Evolutionary conservation across 2,888 invertebrate species (phyloP).

Genomic region (Adela reaumurella): DNA sequence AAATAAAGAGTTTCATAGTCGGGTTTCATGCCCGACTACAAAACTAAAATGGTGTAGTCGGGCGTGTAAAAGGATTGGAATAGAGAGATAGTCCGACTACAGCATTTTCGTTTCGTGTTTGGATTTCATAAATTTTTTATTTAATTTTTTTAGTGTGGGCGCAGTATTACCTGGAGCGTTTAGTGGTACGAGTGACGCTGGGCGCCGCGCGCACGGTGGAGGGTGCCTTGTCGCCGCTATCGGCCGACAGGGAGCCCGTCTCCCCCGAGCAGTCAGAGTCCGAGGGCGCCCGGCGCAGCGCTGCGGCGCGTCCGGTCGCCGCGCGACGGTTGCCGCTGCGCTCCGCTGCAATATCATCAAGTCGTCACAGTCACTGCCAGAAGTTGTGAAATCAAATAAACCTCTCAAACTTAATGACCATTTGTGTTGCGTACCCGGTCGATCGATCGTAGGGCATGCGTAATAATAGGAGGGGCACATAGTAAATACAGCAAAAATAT

Average conservation of each 20-base stretch:
- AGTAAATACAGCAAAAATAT: background rate
- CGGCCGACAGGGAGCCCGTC: conserved; percentile 47
- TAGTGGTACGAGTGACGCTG: conserved; percentile 25
- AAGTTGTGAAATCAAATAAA: conserved; percentile 6
- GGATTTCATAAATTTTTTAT: no score
- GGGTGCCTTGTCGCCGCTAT: conserved; percentile 41
- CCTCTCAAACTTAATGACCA: conserved; percentile 4
- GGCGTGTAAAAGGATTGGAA: no score
- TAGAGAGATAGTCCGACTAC: no score
- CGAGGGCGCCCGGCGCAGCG: conserved; percentile 37
- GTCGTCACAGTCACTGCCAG: background rate
- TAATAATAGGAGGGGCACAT: no score
- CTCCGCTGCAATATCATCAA: conserved; percentile 24
- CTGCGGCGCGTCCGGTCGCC: conserved; percentile 41
- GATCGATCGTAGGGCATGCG: no score
- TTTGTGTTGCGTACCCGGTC: background rate
- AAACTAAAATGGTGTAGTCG: no score
- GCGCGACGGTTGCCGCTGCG: no score
- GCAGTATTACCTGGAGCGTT: conserved; percentile 20
- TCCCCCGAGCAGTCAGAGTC: conserved; percentile 52
- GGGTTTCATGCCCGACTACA: no score
- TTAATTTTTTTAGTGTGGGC: no score
- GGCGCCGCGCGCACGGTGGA: conserved; percentile 25
- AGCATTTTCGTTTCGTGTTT: no score
- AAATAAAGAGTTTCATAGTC: no score